These are phyloP conservation scores for Callyntrura guangdongensis DNA, from an alignment of 2,888 invertebrate species.

Conservation along the genomic window DNA sequence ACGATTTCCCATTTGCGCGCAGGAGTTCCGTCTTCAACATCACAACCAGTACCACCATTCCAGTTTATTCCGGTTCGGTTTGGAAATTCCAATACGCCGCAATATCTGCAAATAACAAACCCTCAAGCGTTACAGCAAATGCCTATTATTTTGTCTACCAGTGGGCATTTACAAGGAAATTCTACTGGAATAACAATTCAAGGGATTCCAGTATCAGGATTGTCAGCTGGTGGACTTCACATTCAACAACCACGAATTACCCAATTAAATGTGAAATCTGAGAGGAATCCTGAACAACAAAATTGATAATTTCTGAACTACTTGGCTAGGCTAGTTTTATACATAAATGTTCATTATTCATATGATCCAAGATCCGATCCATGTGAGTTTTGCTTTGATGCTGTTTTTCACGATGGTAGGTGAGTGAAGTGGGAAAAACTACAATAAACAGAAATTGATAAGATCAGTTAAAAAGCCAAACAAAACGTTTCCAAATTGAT, in stretches of 20 bases:
- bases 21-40: background rate
- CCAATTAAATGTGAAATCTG: slow-evolving; percentile 48
- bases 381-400: too few relatives aligned
- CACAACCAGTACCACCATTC: slow-evolving; percentile 47
- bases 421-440: too few relatives aligned
- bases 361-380: too few relatives aligned
- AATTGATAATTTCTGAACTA: background rate
- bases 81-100: slow-evolving; percentile 16
- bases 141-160: slow-evolving; percentile 58
- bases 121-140: slow-evolving; percentile 62
- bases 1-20: too few relatives aligned
- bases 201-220: slow-evolving; percentile 61
- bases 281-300: slow-evolving; percentile 7
- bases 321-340: too few relatives aligned
- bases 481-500: too few relatives aligned
- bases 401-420: too few relatives aligned
- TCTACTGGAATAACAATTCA: slow-evolving; percentile 63
- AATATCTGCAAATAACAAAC: slow-evolving; percentile 64
- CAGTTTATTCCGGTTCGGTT: slow-evolving; percentile 69
- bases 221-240: slow-evolving; percentile 48
- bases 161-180: slow-evolving; percentile 48
- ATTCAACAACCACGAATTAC: slow-evolving; percentile 49
- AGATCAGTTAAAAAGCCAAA: too few relatives aligned
- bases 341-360: too few relatives aligned
- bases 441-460: too few relatives aligned